Percentiles rank a stretch among this genome's conserved stretches.
These are phyloP conservation scores for Kobus ellipsiprymnus DNA, from an alignment of 2,113 vertebrate species.

Conservation along the genomic window DNA sequence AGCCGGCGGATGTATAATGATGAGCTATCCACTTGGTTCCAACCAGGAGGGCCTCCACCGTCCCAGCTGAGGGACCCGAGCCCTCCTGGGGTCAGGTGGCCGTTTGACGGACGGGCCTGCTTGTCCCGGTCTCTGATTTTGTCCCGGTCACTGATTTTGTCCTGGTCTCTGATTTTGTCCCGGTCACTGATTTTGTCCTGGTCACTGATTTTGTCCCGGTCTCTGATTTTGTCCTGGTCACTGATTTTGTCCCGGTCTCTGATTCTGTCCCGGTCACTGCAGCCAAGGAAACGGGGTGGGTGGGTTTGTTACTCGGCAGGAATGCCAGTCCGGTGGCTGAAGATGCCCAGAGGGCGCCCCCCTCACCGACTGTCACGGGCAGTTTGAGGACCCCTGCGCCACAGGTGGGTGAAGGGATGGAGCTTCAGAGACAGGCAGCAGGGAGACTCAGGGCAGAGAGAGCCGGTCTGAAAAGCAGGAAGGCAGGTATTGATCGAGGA, in stretches of 20 bases:
- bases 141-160: no score
- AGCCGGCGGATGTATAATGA: neutral
- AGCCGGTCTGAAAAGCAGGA: neutral
- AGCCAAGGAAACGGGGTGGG: neutral
- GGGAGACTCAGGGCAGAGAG: no score
- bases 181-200: rapidly evolving
- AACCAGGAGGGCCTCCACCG: neutral
- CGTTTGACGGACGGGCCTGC: rapidly evolving
- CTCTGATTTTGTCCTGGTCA: neutral
- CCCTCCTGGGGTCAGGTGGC: neutral
- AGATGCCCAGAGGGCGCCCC: neutral
- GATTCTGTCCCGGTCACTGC: rapidly evolving
- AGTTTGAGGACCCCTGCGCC: neutral
- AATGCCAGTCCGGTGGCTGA: neutral
- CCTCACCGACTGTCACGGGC: rapidly evolving
- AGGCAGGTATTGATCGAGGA: neutral
- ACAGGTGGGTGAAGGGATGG: no score
- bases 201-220: rapidly evolving
- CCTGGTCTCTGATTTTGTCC: rapidly evolving
- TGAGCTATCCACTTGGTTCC: neutral
- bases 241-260: neutral
- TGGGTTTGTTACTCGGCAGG: neutral
- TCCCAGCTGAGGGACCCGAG: neutral
- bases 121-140: neutral
- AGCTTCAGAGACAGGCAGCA: neutral